phyloP scores from a whole-genome alignment of 2,888 invertebrate species.

The Epinotia nisella region DNA sequence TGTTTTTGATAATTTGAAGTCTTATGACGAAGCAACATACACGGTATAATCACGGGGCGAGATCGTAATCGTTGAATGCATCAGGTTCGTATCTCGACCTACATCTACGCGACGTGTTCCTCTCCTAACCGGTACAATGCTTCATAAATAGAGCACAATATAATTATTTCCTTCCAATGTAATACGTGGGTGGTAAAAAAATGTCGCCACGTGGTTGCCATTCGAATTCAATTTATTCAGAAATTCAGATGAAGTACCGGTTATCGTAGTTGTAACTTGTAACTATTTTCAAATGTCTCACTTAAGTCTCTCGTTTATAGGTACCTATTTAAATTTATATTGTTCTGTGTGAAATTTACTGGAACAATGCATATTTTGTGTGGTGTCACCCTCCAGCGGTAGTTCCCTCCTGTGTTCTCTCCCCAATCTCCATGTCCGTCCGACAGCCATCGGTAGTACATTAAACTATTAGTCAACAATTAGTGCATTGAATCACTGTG shows the following conservation, averaged over 20 bases:
- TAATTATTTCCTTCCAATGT: constrained; percentile 49
- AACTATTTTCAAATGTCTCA: constrained; percentile 21
- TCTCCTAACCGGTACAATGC: constrained; percentile 56
- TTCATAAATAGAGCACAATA: constrained; percentile 64
- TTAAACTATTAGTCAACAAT: constrained; percentile 78
- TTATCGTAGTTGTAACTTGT: neutral
- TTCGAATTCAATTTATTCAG: constrained; percentile 29
- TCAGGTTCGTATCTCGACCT: constrained; percentile 51
- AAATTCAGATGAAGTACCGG: neutral
- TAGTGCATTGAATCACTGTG: constrained; percentile 58
- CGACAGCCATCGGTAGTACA: constrained; percentile 69
- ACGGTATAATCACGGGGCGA: constrained; percentile 51
- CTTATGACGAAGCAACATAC: constrained; percentile 40
- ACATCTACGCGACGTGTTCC: constrained; percentile 57
- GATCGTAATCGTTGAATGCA: constrained; percentile 51
- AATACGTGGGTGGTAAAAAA: constrained; percentile 43
- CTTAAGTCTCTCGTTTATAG: neutral
- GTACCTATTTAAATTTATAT: constrained; percentile 7
- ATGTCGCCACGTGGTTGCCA: constrained; percentile 34
- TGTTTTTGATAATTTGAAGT: constrained; percentile 35
- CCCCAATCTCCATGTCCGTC: constrained; percentile 53
- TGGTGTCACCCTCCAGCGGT: constrained; percentile 43
- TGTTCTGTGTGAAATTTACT: constrained; percentile 44
- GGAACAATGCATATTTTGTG: constrained; percentile 43
- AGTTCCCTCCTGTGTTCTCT: constrained; percentile 54